Evolutionary conservation across 2,797 vertebrate species (phyloP).

Genomic region (Botia kubotai): DNA sequence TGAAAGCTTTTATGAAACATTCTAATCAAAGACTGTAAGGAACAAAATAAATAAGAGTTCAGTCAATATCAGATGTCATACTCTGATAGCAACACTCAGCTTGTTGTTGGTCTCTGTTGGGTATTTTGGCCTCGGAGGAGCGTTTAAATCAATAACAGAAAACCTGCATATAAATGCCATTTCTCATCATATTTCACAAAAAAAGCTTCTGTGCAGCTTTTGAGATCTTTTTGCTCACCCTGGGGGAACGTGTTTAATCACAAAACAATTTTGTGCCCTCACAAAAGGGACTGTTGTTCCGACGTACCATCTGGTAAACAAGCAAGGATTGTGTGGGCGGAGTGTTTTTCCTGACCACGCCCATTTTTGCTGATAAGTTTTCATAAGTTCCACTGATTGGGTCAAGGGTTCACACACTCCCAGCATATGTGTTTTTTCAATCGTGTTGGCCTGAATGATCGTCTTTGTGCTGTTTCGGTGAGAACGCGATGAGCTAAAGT

Average conservation of each 20-base stretch:
- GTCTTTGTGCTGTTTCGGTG: slow-evolving; percentile 41
- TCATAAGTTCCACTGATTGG: not conserved
- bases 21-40: slow-evolving; percentile 1
- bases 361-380: not conserved
- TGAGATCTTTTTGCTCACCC: not conserved
- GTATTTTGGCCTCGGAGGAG: not conserved
- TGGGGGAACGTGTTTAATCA: slow-evolving; percentile 3
- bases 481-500: slow-evolving; percentile 40
- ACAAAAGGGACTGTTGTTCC: not conserved
- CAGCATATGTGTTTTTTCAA: slow-evolving; percentile 4
- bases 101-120: not conserved
- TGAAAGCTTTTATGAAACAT: not conserved
- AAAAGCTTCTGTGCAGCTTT: slow-evolving; percentile 7
- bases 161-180: not conserved
- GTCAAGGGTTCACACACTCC: slow-evolving; percentile 35
- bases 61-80: not conserved
- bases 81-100: not conserved
- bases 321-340: slow-evolving; percentile 10
- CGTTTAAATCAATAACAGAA: slow-evolving; percentile 8
- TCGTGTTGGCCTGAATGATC: slow-evolving; percentile 41
- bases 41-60: not conserved
- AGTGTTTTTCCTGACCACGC: not conserved
- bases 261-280: not conserved
- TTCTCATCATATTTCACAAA: slow-evolving; percentile 20
- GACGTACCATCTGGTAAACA: not conserved